Evolutionary conservation across 2,797 vertebrate genomes (phyloP).

Genomic region (Gallirallus australis): DNA sequence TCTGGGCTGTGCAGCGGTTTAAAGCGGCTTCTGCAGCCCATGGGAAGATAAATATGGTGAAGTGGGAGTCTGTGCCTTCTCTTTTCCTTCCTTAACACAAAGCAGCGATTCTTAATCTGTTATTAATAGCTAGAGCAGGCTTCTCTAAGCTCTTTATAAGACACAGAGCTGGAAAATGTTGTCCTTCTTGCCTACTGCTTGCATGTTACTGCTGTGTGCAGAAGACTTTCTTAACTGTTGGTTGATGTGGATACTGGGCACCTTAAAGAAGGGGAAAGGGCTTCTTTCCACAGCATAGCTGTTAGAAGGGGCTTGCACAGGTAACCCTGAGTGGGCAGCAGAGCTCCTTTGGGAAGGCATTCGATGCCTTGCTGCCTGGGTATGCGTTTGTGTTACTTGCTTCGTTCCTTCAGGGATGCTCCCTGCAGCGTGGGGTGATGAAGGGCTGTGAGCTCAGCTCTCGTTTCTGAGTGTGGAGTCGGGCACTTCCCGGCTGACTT

Average conservation of each 20-base stretch:
- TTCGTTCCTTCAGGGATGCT: background rate
- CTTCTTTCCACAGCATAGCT: rapidly evolving
- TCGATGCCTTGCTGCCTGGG: background rate
- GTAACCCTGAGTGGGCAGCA: background rate
- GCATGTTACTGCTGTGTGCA: rapidly evolving
- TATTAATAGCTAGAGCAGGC: background rate
- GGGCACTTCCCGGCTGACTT: background rate
- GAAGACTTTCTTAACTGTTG: background rate
- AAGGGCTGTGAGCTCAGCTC: background rate
- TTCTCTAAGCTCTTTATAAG: background rate
- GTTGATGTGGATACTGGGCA: rapidly evolving
- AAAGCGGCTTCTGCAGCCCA: background rate
- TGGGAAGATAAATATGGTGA: background rate
- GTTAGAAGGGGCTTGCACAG: background rate
- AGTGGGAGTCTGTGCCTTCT: background rate
- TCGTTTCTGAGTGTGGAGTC: rapidly evolving
- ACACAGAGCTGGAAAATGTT: background rate
- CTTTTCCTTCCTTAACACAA: background rate
- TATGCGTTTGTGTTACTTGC: rapidly evolving
- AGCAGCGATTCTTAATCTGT: background rate
- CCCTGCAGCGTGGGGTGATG: rapidly evolving
- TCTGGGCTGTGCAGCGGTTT: background rate
- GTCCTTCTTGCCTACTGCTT: background rate
- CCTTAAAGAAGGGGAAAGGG: rapidly evolving
- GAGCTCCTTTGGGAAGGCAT: background rate